These are phyloP conservation scores for Nyctibius grandis DNA, from an alignment of 2,797 vertebrate genomes.

Conservation along the genomic window DNA sequence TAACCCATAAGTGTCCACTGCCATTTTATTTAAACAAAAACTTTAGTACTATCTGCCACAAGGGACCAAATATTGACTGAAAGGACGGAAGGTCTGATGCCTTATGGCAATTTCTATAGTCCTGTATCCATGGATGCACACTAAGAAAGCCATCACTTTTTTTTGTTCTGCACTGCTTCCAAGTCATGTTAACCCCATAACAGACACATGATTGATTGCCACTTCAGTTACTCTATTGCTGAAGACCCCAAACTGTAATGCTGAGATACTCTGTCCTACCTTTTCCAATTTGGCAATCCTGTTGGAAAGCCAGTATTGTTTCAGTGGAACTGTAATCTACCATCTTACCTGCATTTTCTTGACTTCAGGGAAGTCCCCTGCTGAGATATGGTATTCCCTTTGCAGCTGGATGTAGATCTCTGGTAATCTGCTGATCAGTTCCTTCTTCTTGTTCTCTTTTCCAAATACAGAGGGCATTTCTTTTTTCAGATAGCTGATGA, in stretches of 20 bases:
- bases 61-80: not conserved
- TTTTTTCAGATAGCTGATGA: slow-evolving; percentile 96
- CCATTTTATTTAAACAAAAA: not conserved
- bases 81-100: not conserved
- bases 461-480: slow-evolving; percentile 97
- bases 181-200: not conserved
- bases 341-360: slow-evolving; percentile 89
- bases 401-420: slow-evolving; percentile 92
- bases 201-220: not conserved
- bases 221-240: not conserved
- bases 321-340: not conserved
- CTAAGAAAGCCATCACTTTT: not conserved
- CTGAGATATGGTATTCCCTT: slow-evolving; percentile 93
- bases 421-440: slow-evolving; percentile 86
- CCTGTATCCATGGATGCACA: not conserved
- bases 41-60: not conserved
- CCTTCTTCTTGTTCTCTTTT: slow-evolving; percentile 94
- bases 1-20: not conserved
- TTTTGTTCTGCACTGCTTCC: not conserved
- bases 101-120: not conserved
- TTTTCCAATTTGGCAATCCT: not conserved
- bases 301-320: not conserved
- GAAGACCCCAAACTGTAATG: not conserved
- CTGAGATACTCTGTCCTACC: not conserved
- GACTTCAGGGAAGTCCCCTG: slow-evolving; percentile 95